Base-by-base conservation (phyloP, 2,888 invertebrate genomes). In the Syrphus vitripennis region DNA sequence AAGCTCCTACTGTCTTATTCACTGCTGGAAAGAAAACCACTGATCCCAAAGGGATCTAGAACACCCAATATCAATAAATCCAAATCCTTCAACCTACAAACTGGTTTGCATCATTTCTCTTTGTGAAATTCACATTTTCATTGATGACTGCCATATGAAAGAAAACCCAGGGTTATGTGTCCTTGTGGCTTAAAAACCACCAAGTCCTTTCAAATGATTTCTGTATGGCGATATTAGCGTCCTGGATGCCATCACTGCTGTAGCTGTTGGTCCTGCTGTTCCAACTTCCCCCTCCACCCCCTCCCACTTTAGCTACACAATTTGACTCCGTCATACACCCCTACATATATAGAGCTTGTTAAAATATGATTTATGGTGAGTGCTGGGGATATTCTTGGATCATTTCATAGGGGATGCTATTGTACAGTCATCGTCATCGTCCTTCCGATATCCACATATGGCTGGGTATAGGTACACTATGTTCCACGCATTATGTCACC, bases 291-390 rank as follows among this genome's bases (percentile, higher is more conserved):
- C n/a, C n/a, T n/a, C n/a, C n/a, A n/a, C n/a, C n/a, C n/a, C n/a
- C 67, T 71, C n/a, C 29, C 40, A 42, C 21, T 55, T 42, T 42
- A n/a, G n/a, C n/a, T n/a, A 70, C 57, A 69, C 67, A 76, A 71
- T 81, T 72, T 67, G 76, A 72, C 31, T 72, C 69, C 5, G 29
- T 61, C 34, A 12, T 21, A 19, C 21, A 34, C 57, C 31, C 34
- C 34, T 34, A 34, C 16, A 31, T 19, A 6, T 59, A 74, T 21
- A n/a, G 31, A 67, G 71, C 84, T 84, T 81, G 83, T 75, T 83
- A 42, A 75, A 75, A 83, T 75, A 76, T 84, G 84, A 84, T 84
- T 84, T 84, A 84, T 84, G 80, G 42, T 67, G 70, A 76, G 53
- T 37, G 57, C 70, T 84, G 75, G 83, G n/a, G 57, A 34, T 84